A percentile compares a stretch with the other conserved stretches of the same genome.
These are phyloP conservation scores for Perognathus longimembris DNA, from an alignment of 2,113 vertebrate genomes.

Conservation along the genomic window DNA sequence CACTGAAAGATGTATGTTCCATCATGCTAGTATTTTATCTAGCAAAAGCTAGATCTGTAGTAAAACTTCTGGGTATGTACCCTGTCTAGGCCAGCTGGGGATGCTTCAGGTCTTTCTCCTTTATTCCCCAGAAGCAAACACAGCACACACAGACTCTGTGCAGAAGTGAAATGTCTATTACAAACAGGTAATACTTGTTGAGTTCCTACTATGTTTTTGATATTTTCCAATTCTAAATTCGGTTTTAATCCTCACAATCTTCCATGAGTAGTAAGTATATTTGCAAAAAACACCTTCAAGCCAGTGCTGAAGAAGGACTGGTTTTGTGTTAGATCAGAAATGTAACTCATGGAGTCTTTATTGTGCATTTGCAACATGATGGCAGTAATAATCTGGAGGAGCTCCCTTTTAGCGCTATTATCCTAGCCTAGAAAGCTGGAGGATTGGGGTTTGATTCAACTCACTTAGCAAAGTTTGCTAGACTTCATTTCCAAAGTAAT, in stretches of 20 bases:
- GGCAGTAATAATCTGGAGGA: background rate
- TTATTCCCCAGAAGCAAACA: background rate
- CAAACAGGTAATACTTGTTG: constrained; percentile 41
- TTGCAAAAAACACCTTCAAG: background rate
- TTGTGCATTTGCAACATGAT: background rate
- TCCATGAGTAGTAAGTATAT: constrained; percentile 42
- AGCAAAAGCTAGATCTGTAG: constrained; percentile 36
- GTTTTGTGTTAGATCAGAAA: constrained; percentile 19
- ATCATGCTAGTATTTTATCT: constrained; percentile 55
- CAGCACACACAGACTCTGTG: background rate
- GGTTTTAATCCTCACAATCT: constrained; percentile 31
- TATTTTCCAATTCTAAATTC: constrained; percentile 21
- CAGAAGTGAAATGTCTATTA: background rate
- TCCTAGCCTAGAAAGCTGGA: no score
- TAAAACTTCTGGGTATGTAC: constrained; percentile 36
- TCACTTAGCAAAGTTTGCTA: no score
- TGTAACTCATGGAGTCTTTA: background rate
- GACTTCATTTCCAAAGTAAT: no score
- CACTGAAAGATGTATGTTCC: constrained; percentile 26
- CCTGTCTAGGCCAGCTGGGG: background rate
- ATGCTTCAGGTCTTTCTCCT: background rate
- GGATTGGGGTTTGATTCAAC: no score
- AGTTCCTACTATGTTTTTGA: constrained; percentile 49
- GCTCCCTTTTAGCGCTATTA: background rate
- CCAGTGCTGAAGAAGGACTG: background rate